A percentile compares a stretch with the other conserved stretches of the same genome.
phyloP scores from a whole-genome alignment of 2,797 vertebrate genomes.

The Chelidonichthys spinosus region DNA sequence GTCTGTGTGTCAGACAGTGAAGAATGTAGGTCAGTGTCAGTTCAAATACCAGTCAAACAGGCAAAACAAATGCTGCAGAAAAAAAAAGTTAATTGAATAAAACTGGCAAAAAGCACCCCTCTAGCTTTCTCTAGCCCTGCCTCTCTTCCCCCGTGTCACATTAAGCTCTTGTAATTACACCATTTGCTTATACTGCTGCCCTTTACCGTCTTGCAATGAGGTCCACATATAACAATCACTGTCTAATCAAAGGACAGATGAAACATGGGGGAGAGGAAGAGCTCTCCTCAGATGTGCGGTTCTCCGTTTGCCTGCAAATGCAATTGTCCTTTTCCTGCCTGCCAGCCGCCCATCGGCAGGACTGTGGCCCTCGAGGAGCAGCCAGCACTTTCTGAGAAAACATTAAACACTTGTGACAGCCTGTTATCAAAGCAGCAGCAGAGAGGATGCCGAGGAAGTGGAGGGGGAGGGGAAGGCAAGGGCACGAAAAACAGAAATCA shows the following conservation, averaged over 20 bases:
- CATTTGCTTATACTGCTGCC: slow-evolving; percentile 55
- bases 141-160: slow-evolving; percentile 46
- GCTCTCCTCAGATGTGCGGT: slow-evolving; percentile 31
- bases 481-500: slow-evolving; percentile 29
- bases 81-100: slow-evolving; percentile 44
- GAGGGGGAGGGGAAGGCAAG: not conserved
- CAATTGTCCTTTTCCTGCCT: slow-evolving; percentile 56
- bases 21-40: slow-evolving; percentile 68
- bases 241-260: slow-evolving; percentile 53
- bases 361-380: slow-evolving; percentile 10
- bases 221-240: slow-evolving; percentile 63
- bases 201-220: slow-evolving; percentile 43
- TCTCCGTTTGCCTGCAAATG: slow-evolving; percentile 60
- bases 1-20: slow-evolving; percentile 28
- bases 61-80: slow-evolving; percentile 37
- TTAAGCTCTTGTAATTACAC: slow-evolving; percentile 55
- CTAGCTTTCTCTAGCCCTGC: not conserved
- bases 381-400: slow-evolving; percentile 53
- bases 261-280: not conserved
- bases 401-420: slow-evolving; percentile 72
- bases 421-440: slow-evolving; percentile 59
- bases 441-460: slow-evolving; percentile 5
- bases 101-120: not conserved
- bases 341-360: slow-evolving; percentile 35
- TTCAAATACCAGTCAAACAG: slow-evolving; percentile 60